Conservation (phyloP, 2,113 vertebrate genomes). For the Microcebus lehilahytsara region DNA sequence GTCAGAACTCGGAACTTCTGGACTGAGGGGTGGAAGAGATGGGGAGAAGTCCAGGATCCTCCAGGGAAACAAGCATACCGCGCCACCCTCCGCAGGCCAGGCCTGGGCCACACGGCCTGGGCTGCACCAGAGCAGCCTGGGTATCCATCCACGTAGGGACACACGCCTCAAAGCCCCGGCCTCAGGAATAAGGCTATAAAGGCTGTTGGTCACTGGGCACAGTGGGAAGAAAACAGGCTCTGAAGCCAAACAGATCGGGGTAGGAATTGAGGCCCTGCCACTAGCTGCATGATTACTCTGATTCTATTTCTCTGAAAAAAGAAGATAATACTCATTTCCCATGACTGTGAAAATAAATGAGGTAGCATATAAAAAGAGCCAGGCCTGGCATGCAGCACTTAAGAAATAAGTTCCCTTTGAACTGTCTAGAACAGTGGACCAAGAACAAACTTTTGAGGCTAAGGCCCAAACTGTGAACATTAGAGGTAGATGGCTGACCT, state of each 20-base stretch:
- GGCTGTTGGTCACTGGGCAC: not conserved
- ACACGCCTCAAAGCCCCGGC: not conserved
- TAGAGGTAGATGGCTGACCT: not conserved
- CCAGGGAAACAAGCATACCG: not conserved
- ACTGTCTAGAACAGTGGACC: not conserved
- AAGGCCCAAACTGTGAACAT: not conserved
- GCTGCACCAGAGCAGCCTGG: not conserved
- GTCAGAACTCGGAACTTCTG: not conserved
- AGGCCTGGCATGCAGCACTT: not conserved
- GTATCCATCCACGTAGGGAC: not conserved
- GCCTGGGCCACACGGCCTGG: not conserved
- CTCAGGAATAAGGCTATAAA: not conserved
- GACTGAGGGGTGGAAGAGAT: not conserved
- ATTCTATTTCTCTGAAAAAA: not conserved
- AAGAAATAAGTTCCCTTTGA: not conserved
- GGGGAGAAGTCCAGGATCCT: not conserved
- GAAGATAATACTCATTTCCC: not conserved
- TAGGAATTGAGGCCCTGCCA: not conserved
- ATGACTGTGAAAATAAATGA: not conserved
- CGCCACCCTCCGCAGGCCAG: not conserved
- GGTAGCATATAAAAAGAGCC: not conserved
- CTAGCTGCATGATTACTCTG: not conserved
- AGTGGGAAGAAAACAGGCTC: not conserved
- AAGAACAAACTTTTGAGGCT: not conserved
- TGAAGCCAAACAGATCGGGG: not conserved